Base-by-base conservation (phyloP, 92 coral and sea anemone genomes). In the Phenganax stokvisi region DNA sequence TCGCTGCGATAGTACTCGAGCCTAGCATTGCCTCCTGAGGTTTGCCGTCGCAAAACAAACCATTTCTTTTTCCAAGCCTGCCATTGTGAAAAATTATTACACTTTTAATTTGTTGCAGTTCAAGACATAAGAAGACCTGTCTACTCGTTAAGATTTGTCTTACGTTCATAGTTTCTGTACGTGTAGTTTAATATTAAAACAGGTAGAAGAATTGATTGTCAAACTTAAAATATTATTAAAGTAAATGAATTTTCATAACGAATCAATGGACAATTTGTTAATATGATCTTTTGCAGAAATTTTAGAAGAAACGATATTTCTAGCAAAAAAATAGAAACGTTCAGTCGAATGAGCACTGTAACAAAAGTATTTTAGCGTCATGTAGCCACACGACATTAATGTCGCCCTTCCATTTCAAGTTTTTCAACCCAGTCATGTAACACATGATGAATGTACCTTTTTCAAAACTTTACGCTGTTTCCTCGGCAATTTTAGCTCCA, bases 11-110 rank as follows among this genome's bases (percentile, higher is more conserved):
- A 94, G 80, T 90, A 94, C 72, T 94, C 98, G 54, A 94, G 85
- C 62, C 98, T 89, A 52, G 98, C 76, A 71, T 87, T 84, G 12
- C 97, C 98, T 29, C 90, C 84, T 5, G 89, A 79, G 20, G 98
- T 92, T 80, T 85, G 92, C 44, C 98, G 86, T 57, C 98, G 81
- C 58, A 94, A 81, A 51, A 94, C 96, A 87, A 94, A 94, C 94
- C 94, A 94, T 72, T 94, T 94, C 81, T 92, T 88, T 85, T 92
- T 94, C 98, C 98, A 94, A 58, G 88, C 89, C 98, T 94, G 81
- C 10, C 64, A 57, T 71, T 61, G 65, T 66, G 3, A 60, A 58
- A 11, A 25, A 51, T 31, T 16, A 16, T 70, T 47, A 25, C 51
- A 31, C 51, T 16, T 60, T 28, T 47, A 28, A 74, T 20, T 29